Conservation (phyloP, 1,140 invertebrate genomes). For the Luehdorfia chinensis region DNA sequence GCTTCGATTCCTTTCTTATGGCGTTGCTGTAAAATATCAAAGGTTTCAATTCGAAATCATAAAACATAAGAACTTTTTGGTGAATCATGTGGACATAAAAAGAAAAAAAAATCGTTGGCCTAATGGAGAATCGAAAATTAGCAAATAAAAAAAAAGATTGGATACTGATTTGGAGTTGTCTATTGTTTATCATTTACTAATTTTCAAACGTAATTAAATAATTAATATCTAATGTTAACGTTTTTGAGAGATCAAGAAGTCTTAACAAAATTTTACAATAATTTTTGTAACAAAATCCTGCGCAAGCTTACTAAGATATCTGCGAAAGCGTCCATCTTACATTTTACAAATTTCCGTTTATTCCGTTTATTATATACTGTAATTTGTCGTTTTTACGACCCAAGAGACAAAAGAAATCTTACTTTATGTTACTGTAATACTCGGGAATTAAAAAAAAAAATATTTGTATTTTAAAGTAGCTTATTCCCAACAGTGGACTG, state of each 20-base stretch:
- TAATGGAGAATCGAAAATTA: slow-evolving; percentile 1
- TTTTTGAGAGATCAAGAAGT: no score
- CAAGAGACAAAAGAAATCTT: no score
- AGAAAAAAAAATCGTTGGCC: slow-evolving; percentile 8
- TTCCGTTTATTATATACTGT: no score
- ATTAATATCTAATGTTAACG: not conserved
- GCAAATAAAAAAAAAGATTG: not conserved
- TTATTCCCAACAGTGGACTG: no score
- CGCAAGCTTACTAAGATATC: not conserved
- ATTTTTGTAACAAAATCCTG: not conserved
- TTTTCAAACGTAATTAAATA: not conserved
- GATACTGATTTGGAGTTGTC: not conserved
- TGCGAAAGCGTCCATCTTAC: no score
- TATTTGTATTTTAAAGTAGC: no score
- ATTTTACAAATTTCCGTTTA: no score
- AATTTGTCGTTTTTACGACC: no score
- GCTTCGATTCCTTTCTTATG: not conserved
- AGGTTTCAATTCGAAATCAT: no score
- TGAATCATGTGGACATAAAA: not conserved
- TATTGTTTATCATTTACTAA: not conserved
- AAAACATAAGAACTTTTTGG: no score
- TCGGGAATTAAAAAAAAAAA: no score
- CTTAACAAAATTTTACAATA: not conserved
- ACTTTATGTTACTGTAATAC: no score
- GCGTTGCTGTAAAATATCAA: not conserved